phyloP scores from a whole-genome alignment of 2,888 invertebrate genomes.

The Chelonus formosanus region DNA sequence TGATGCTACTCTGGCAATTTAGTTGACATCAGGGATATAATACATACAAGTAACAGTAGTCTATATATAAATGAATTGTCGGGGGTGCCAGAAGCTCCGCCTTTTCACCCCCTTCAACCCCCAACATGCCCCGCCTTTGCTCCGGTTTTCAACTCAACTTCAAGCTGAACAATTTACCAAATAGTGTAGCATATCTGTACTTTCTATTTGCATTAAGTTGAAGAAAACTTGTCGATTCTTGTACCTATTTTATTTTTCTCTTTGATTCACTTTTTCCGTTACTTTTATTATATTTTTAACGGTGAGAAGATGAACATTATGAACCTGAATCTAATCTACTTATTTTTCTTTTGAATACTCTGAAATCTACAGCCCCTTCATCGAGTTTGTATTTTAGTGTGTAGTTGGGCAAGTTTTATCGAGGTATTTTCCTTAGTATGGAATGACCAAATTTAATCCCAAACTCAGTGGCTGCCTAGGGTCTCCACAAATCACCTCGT shows the following conservation, averaged over 20 bases:
- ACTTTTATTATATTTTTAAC: neutral
- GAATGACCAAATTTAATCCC: slow-evolving; percentile 62
- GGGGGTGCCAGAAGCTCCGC: slow-evolving; percentile 54
- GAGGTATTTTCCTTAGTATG: slow-evolving; percentile 59
- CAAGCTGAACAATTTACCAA: slow-evolving; percentile 44
- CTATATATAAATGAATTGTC: neutral
- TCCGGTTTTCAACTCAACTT: slow-evolving; percentile 34
- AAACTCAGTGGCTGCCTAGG: slow-evolving; percentile 53
- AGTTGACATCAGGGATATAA: slow-evolving; percentile 4
- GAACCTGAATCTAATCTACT: slow-evolving; percentile 1
- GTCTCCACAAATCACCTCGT: slow-evolving; percentile 62
- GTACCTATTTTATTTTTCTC: slow-evolving; percentile 4
- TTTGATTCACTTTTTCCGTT: neutral
- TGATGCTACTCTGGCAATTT: neutral
- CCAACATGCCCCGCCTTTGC: slow-evolving; percentile 50
- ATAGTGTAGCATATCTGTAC: neutral
- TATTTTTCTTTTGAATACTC: neutral
- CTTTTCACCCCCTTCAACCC: slow-evolving; percentile 47
- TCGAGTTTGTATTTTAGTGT: slow-evolving; percentile 33
- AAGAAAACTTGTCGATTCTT: slow-evolving; percentile 7
- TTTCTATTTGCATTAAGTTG: slow-evolving; percentile 4
- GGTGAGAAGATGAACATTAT: slow-evolving; percentile 3
- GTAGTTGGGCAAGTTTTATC: slow-evolving; percentile 61
- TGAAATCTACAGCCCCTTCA: slow-evolving; percentile 11
- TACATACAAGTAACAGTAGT: slow-evolving; percentile 8